These are phyloP conservation scores for Omphaloscelis lunosa DNA, from an alignment of 2,888 invertebrate species.

Conservation along the genomic window DNA sequence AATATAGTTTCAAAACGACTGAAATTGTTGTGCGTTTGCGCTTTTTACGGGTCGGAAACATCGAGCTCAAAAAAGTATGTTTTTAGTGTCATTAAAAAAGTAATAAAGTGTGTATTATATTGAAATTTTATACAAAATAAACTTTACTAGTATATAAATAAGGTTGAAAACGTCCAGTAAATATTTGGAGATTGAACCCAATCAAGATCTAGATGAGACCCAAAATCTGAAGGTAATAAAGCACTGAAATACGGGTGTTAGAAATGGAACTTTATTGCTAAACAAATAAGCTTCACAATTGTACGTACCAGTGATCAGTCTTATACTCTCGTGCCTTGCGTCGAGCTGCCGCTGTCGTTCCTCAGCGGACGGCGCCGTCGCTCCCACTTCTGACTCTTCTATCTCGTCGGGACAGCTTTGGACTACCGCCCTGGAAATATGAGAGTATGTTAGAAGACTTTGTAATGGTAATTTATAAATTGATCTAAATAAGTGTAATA, in stretches of 20 bases:
- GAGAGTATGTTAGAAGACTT: not conserved
- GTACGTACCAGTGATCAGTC: conserved; percentile 94
- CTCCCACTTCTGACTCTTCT: conserved; percentile 92
- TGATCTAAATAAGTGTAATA: too few relatives aligned
- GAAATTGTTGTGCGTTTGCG: not conserved
- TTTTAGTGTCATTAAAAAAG: not conserved
- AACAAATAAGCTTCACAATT: not conserved
- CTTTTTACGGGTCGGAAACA: not conserved
- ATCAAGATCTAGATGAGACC: not conserved
- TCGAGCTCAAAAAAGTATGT: not conserved
- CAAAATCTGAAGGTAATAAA: not conserved
- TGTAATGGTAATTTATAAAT: too few relatives aligned
- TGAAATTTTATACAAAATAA: not conserved
- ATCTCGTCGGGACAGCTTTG: conserved; percentile 95
- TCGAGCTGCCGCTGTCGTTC: conserved; percentile 94
- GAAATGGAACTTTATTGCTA: not conserved
- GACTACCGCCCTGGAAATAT: conserved; percentile 92
- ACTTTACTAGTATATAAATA: not conserved
- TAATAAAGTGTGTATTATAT: not conserved
- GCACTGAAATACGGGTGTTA: not conserved
- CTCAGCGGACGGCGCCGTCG: conserved; percentile 92
- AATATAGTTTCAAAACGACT: not conserved
- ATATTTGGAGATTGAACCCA: not conserved
- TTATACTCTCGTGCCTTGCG: conserved; percentile 94
- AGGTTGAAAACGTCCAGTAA: not conserved